Conservation (phyloP, 2,888 invertebrate genomes). For the Acrobasis repandana region DNA sequence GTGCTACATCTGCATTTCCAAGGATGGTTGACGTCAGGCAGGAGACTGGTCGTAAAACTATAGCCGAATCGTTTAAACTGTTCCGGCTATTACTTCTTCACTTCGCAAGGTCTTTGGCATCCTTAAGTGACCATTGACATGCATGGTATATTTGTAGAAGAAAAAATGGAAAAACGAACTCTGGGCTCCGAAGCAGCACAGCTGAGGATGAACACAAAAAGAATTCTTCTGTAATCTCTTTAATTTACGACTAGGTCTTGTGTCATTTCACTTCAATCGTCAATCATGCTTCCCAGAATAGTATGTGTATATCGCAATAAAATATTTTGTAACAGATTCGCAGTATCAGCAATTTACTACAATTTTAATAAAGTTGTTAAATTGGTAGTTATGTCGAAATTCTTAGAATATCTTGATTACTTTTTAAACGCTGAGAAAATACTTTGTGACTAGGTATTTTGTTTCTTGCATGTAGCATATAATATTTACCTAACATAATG, state of each 20-base stretch:
- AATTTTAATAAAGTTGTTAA: background rate
- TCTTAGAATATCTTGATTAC: background rate
- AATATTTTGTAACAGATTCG: background rate
- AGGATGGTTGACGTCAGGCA: too few relatives aligned
- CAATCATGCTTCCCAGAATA: slow-evolving; percentile 1
- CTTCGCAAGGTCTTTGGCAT: too few relatives aligned
- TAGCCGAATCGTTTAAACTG: too few relatives aligned
- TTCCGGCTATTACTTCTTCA: too few relatives aligned
- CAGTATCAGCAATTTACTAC: background rate
- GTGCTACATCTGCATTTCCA: too few relatives aligned
- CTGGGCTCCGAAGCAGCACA: too few relatives aligned
- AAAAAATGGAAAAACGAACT: too few relatives aligned
- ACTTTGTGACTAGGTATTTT: background rate
- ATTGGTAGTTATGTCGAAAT: background rate
- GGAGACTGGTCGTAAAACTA: too few relatives aligned
- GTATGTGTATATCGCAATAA: background rate
- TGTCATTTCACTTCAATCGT: background rate
- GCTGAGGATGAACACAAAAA: too few relatives aligned
- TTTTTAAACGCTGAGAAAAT: background rate
- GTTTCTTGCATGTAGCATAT: background rate
- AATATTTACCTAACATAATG: too few relatives aligned
- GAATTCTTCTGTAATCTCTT: background rate
- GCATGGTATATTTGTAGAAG: too few relatives aligned
- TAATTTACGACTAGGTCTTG: background rate
- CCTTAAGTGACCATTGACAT: too few relatives aligned